Base-by-base conservation (phyloP, 2,797 vertebrate genomes). In the Arnoldichthys spilopterus region DNA sequence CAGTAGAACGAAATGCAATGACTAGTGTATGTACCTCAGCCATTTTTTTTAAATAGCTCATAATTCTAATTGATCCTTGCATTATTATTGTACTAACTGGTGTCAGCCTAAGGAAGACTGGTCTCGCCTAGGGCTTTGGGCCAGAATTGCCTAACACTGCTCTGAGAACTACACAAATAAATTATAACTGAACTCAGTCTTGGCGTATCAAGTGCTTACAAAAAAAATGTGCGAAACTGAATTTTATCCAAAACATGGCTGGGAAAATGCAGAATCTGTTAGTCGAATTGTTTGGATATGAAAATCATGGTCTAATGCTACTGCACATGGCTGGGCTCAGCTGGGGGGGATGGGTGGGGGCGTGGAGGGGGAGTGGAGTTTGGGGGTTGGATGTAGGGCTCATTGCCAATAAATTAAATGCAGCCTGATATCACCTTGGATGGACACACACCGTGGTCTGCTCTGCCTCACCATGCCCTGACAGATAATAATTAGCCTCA, bases 261-360 rank as follows among this genome's bases (percentile, higher is more conserved):
- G 51, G 20, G 54, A 24, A 84, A 87, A 90, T 85, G 77, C 64
- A 79, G 13, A 32, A 77, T 61, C 86, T 92, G 92, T 93, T 90
- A 87, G 90, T 90, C 88, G 84, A 91, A 22, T 89, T 90, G 91
- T 90, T 87, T 77, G 82, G 78, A 91, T 82, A 81, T 84, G 86
- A 78, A 74, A 82, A 89, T 89, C 81, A 85, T 87, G 85, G 82
- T 56, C 74, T 49, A 87, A 78, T 18, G 69, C n/a, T 6, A 79
- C n/a, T 4, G 6, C 7, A 78, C 20, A 74, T 28, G 66, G 78
- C 70, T 77, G 70, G 70, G 71, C 79, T 75, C 76, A 43, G 72
- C 43, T 16, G 16, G 51, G 69, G 63, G 51, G 58, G 47, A 54
- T 34, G 28, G 59, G 61, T 56, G n/a, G n/a, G n/a, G n/a, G n/a